phyloP scores from a whole-genome alignment of 2,888 invertebrate genomes.

The Automeris io region DNA sequence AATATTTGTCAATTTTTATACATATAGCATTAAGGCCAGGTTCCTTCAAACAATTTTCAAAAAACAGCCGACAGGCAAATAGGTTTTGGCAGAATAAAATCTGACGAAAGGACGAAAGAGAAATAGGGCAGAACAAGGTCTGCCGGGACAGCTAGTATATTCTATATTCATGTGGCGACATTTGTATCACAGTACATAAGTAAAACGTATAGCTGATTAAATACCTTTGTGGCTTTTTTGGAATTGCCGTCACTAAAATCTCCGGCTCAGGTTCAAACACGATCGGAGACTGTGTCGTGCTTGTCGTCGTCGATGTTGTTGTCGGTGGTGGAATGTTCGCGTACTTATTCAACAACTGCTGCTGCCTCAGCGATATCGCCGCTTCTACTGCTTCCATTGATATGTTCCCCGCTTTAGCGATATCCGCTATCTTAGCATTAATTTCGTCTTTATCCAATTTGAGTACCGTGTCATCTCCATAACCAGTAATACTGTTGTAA shows the following conservation, averaged over 20 bases:
- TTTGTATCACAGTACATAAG: no score
- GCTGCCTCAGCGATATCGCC: slow-evolving; percentile 83
- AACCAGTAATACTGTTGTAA: slow-evolving; percentile 65
- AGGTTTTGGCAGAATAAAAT: no score
- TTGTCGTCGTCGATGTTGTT: slow-evolving; percentile 62
- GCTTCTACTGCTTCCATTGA: slow-evolving; percentile 87
- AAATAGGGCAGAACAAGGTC: no score
- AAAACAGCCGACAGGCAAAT: no score
- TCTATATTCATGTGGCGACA: no score
- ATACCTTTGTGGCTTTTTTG: slow-evolving; percentile 62
- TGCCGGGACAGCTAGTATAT: no score
- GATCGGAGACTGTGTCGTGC: slow-evolving; percentile 41
- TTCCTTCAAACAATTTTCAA: no score
- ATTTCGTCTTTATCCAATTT: slow-evolving; percentile 66
- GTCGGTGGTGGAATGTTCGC: slow-evolving; percentile 63
- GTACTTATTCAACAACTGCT: slow-evolving; percentile 80
- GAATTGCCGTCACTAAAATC: slow-evolving; percentile 41
- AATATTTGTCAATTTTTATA: no score
- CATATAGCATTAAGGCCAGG: no score
- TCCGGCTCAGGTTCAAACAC: slow-evolving; percentile 58
- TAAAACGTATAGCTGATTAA: not conserved
- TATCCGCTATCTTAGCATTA: slow-evolving; percentile 66
- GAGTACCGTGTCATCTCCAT: slow-evolving; percentile 59
- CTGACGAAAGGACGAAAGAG: no score
- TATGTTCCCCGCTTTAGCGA: slow-evolving; percentile 84